phyloP scores from a whole-genome alignment of 2,888 invertebrate genomes.

The Oligia latruncula region DNA sequence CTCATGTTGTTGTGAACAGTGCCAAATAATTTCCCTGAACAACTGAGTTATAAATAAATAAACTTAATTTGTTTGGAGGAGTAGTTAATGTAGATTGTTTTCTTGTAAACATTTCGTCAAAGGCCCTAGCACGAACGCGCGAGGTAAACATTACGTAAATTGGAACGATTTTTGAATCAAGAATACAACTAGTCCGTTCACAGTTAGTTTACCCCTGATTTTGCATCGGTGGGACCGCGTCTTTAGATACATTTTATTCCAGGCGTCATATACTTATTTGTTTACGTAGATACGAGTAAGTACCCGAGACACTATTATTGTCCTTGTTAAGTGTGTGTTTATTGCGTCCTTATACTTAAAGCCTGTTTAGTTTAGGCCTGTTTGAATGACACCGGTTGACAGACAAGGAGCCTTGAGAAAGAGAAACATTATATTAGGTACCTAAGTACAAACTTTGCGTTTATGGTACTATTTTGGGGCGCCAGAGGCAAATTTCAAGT shows the following conservation, averaged over 20 bases:
- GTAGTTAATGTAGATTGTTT: conserved; percentile 1
- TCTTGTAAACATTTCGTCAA: neutral
- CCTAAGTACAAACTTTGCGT: neutral
- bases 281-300: neutral
- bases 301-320: conserved; percentile 9
- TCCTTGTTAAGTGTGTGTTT: conserved; percentile 6
- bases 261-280: neutral
- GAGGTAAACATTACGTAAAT: too few species aligned
- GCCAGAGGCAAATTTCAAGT: neutral
- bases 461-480: conserved; percentile 5
- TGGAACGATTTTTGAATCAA: neutral
- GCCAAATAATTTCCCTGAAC: conserved; percentile 7
- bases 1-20: conserved; percentile 22
- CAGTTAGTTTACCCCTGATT: too few species aligned
- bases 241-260: conserved; percentile 8
- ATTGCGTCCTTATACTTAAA: conserved; percentile 17
- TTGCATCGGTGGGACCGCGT: neutral
- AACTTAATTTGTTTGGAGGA: neutral
- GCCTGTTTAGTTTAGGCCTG: conserved; percentile 6
- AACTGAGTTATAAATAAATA: conserved; percentile 22
- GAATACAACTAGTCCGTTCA: too few species aligned
- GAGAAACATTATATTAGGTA: neutral
- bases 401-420: conserved; percentile 7
- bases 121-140: too few species aligned
- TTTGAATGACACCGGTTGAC: conserved; percentile 32